Conservation (phyloP, 2,113 vertebrate species). For the Vulpes vulpes region DNA sequence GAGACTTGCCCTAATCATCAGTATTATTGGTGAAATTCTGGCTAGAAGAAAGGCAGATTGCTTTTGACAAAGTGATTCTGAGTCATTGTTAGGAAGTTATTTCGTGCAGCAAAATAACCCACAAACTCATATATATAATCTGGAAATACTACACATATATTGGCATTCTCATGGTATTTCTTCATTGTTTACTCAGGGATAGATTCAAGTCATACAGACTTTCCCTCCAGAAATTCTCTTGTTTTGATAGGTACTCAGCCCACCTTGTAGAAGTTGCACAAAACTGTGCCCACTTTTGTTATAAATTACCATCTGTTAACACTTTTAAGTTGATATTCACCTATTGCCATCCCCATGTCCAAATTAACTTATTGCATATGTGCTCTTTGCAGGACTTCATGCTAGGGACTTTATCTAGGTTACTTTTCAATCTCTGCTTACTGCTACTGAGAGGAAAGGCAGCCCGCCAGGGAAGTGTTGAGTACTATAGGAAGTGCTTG, state of each 20-base stretch:
- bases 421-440: not conserved
- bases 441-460: not conserved
- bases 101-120: not conserved
- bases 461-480: not conserved
- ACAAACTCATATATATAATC: not conserved
- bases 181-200: not conserved
- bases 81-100: constrained; percentile 48
- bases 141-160: not conserved
- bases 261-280: not conserved
- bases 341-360: not conserved
- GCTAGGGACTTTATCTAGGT: not conserved
- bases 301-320: not conserved
- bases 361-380: not conserved
- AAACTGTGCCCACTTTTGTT: not conserved
- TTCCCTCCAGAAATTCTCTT: not conserved
- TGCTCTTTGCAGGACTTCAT: not conserved
- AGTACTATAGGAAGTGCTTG: not conserved
- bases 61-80: constrained; percentile 19
- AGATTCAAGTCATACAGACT: not conserved
- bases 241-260: not conserved
- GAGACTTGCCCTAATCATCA: not conserved
- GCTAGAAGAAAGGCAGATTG: not conserved
- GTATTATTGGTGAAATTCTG: constrained; percentile 11
- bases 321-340: constrained; percentile 27
- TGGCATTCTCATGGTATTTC: not conserved